Conservation (phyloP, 1,140 invertebrate species). For the Anthonomus grandis region DNA sequence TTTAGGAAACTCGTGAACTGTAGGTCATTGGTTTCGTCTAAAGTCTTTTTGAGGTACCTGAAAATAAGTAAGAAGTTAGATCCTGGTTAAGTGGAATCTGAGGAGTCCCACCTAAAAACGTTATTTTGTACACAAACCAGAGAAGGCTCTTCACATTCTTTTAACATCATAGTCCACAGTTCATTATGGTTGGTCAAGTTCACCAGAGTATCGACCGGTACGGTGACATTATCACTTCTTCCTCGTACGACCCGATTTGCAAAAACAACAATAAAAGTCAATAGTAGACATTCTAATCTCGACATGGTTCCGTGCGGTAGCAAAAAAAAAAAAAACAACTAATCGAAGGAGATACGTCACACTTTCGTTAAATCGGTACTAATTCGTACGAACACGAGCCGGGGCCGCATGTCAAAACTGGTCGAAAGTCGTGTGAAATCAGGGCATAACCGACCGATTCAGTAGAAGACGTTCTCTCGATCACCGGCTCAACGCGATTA, state of each 20-base stretch:
- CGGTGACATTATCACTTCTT: conserved; percentile 18
- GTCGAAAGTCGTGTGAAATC: conserved; percentile 24
- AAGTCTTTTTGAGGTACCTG: conserved; percentile 61
- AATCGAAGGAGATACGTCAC: conserved; percentile 12
- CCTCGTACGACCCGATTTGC: conserved; percentile 9
- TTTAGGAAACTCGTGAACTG: conserved; percentile 66
- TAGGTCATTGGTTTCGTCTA: conserved; percentile 62
- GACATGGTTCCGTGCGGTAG: conserved; percentile 6
- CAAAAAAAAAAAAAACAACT: conserved; percentile 13
- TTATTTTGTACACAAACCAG: conserved; percentile 74
- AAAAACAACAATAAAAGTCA: conserved; percentile 5
- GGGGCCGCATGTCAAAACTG: conserved; percentile 20
- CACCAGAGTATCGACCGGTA: conserved; percentile 20
- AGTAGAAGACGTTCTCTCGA: conserved; percentile 26
- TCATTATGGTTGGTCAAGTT: conserved; percentile 53
- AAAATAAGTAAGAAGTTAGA: too few relatives aligned
- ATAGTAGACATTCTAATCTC: conserved; percentile 15
- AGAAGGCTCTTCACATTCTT: conserved; percentile 63
- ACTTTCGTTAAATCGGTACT: conserved; percentile 30
- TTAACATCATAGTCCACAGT: conserved; percentile 67
- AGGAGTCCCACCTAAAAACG: too few relatives aligned
- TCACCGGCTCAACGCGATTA: conserved; percentile 22
- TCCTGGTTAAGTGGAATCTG: too few relatives aligned
- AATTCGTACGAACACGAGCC: conserved; percentile 3
- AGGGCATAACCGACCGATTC: too few relatives aligned